phyloP scores from a whole-genome alignment of 2,797 vertebrate genomes.

The Cirrhinus mrigala region DNA sequence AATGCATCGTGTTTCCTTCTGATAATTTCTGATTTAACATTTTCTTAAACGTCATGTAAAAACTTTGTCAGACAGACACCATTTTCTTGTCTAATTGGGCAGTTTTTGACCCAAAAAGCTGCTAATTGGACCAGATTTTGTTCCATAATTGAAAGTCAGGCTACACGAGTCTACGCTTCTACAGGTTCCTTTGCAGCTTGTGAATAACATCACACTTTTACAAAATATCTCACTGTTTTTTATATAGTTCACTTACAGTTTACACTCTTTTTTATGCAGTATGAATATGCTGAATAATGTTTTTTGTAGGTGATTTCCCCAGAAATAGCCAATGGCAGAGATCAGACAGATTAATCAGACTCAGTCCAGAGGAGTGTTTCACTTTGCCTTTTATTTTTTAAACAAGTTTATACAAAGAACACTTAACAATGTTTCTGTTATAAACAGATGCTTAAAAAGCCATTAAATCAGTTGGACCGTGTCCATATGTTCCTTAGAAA shows the following conservation, averaged over 20 bases:
- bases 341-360: constrained; percentile 4
- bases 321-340: neutral
- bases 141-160: neutral
- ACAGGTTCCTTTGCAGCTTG: neutral
- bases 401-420: constrained; percentile 69
- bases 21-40: neutral
- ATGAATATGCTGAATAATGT: neutral
- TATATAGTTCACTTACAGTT: neutral
- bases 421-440: constrained; percentile 60
- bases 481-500: constrained; percentile 31
- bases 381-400: constrained; percentile 63
- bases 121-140: neutral
- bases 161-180: neutral
- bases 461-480: constrained; percentile 43
- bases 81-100: neutral
- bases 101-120: neutral
- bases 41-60: neutral
- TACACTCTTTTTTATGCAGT: neutral
- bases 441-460: constrained; percentile 65
- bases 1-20: too few relatives aligned
- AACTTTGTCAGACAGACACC: neutral
- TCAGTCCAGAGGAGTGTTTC: constrained; percentile 35
- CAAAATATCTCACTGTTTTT: neutral
- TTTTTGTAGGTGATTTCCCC: neutral
- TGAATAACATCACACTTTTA: neutral